Evolutionary conservation across 2,888 invertebrate species (phyloP).

Genomic region (Tolmerus cingulatus): DNA sequence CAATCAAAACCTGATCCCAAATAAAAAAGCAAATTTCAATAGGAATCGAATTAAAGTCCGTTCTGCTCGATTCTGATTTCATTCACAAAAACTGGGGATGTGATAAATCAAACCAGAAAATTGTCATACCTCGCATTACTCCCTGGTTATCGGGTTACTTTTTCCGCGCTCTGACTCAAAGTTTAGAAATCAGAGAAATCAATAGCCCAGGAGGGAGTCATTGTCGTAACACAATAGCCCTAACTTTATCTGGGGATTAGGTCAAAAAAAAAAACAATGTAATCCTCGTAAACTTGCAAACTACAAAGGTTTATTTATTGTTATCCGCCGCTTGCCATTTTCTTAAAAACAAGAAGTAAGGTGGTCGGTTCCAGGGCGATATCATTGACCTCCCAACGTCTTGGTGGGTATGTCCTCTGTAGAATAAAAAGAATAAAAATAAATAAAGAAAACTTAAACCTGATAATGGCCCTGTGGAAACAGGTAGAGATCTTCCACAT

Average conservation of each 20-base stretch:
- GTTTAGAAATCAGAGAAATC: background rate
- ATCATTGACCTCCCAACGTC: background rate
- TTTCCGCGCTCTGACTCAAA: background rate
- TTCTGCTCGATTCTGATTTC: background rate
- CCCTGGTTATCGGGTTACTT: background rate
- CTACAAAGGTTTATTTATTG: background rate
- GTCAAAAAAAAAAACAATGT: background rate
- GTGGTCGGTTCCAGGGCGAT: background rate
- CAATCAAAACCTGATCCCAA: background rate
- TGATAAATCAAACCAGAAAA: background rate
- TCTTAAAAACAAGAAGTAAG: background rate
- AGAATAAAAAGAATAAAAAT: background rate
- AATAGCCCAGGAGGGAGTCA: background rate
- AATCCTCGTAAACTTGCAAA: background rate
- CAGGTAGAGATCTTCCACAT: background rate
- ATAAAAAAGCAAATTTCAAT: background rate
- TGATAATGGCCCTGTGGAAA: conserved; percentile 7
- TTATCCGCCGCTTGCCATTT: background rate
- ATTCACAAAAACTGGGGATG: background rate
- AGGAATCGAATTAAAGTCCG: background rate
- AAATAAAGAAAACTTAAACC: background rate
- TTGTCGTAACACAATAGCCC: background rate
- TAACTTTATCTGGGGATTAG: background rate
- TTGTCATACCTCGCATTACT: background rate
- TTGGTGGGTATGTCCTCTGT: background rate